phyloP scores from a whole-genome alignment of 2,113 vertebrate species.

The Toxotes chatareus region DNA sequence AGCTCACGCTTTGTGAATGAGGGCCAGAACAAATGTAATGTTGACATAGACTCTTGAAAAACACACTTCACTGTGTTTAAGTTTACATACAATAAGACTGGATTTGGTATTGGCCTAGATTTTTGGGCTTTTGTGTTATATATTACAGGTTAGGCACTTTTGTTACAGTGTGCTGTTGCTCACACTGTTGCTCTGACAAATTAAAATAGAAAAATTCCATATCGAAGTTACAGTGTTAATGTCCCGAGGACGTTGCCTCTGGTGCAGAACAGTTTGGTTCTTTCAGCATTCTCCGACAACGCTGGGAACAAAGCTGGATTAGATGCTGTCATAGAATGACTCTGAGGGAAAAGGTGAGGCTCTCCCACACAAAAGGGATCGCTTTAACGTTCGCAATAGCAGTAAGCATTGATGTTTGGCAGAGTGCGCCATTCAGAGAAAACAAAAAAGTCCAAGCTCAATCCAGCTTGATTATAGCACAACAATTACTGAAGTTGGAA shows the following conservation, averaged over 20 bases:
- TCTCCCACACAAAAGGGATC: conserved; percentile 8
- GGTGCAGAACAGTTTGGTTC: conserved; percentile 28
- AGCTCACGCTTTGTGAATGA: too few relatives aligned
- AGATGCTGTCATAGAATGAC: conserved; percentile 53
- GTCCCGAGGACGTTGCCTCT: conserved; percentile 41
- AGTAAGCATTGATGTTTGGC: conserved; percentile 34
- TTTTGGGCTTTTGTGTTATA: neutral
- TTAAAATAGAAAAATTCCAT: neutral
- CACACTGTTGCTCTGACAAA: neutral
- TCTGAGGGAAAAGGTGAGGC: conserved; percentile 44
- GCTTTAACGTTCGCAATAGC: conserved; percentile 29
- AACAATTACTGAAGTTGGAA: conserved; percentile 49
- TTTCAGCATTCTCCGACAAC: conserved; percentile 6
- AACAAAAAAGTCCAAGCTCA: conserved; percentile 47
- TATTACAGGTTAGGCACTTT: neutral
- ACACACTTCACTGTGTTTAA: neutral
- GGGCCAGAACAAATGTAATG: neutral
- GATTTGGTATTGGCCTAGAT: neutral
- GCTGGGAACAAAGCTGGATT: conserved; percentile 50
- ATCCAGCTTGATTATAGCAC: conserved; percentile 56
- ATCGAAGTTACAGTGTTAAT: conserved; percentile 2
- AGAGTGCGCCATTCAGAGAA: conserved; percentile 45
- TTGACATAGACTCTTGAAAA: neutral
- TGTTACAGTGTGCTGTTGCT: too few relatives aligned
- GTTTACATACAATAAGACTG: neutral